Percentiles rank a stretch among this genome's conserved stretches.
These are phyloP conservation scores for Cataglyphis hispanica DNA, from an alignment of 1,140 invertebrate genomes.

Conservation along the genomic window DNA sequence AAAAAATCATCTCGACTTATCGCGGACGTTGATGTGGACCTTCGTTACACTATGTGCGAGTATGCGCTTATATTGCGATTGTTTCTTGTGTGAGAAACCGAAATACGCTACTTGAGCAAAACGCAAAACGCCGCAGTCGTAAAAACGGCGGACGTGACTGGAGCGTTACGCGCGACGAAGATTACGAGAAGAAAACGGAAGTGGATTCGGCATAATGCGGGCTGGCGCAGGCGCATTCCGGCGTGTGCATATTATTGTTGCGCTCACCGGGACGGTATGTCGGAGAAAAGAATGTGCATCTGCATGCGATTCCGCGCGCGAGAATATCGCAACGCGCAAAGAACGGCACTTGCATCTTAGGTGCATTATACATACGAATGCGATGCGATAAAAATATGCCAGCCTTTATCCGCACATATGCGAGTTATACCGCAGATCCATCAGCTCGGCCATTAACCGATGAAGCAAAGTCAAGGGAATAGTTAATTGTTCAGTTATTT, in stretches of 20 bases:
- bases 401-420: background rate
- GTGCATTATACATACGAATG: background rate
- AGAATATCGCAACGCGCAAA: background rate
- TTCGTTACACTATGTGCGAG: background rate
- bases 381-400: conserved; percentile 36
- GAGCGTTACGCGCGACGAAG: conserved; percentile 56
- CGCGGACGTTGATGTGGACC: background rate
- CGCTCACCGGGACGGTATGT: conserved; percentile 14
- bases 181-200: conserved; percentile 63
- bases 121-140: conserved; percentile 44
- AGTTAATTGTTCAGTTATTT: background rate
- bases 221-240: conserved; percentile 15
- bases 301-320: conserved; percentile 41
- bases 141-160: conserved; percentile 48
- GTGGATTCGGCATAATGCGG: conserved; percentile 59
- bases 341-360: conserved; percentile 26
- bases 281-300: conserved; percentile 45
- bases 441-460: background rate
- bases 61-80: conserved; percentile 21
- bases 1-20: conserved; percentile 39
- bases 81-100: conserved; percentile 15
- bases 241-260: conserved; percentile 60
- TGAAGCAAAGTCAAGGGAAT: background rate
- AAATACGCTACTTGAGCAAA: conserved; percentile 45
- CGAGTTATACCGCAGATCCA: background rate